Evolutionary conservation across 2,888 invertebrate genomes (phyloP), one percentile per base, ranked within the genome.

Genomic region (Beris chalybata): DNA sequence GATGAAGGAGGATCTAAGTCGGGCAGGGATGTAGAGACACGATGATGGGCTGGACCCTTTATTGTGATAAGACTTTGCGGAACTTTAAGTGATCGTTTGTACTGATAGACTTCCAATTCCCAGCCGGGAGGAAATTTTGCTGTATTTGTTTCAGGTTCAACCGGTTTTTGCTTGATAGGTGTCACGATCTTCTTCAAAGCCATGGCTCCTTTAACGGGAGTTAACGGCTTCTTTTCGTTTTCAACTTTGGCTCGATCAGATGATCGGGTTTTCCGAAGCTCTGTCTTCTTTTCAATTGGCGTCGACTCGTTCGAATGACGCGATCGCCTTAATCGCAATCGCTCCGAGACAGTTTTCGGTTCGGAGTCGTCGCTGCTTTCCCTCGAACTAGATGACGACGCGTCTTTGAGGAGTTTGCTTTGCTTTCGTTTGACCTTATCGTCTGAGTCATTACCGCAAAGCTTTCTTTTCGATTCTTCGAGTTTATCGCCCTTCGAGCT

Each of bases 41-140:
- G 82, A 65, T 87, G 85, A 54, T 88, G 86, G 31, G 88, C 88
- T 1, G 90, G 89, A 71, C 89, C 85, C 43, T 90, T 89, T 65
- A 93, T 89, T 47, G 89, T 90, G 71, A 93, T 93, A 59, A 93
- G 82, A 72, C 89, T 86, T 44, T 89, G 85, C 2, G 93, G 93
- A 86, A 93, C 91, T 72, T 93, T 86, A 15, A 93, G 80, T 0
- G 92, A 90, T 72, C 90, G 85, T 77, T 93, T 93, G 75, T 89
- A 93, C 73, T 87, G 88, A 74, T 90, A 92, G 15, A 93, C 85
- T 74, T 92, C 92, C 75, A 92, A 89, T 79, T 91, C 91, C 91
- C 91, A 92, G 0, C 91, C 90, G 0, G 91, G 90, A 72, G 87
- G 85, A 74, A 90, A 90, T 74, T 88, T 87, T 50, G 87, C 87